Evolutionary conservation across 2,797 vertebrate species (phyloP), one percentile per base, ranked within the genome.

Genomic region (Acomys russatus): DNA sequence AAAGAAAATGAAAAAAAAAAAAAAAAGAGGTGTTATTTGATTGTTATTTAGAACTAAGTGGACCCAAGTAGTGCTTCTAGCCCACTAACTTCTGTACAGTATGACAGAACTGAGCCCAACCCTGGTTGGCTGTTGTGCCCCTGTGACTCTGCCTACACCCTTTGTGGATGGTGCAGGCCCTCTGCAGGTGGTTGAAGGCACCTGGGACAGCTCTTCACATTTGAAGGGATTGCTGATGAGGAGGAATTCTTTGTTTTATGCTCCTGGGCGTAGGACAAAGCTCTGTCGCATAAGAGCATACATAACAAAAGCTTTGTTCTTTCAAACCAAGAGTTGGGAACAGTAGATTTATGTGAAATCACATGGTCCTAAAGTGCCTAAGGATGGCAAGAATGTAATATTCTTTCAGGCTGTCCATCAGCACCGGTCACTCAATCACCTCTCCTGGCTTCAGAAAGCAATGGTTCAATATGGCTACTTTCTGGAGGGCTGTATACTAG

Each of bases 291-390:
- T 77, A 96, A 96, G 51, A 91, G 38, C 54, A 61, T 77, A 79
- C 94, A 83, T 84, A 97, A 94, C 88, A 95, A 92, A 96, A 78
- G 74, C 88, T 94, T 93, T 92, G 93, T 97, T 97, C 96, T 93
- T 94, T 76, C 63, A 85, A 87, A 96, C 79, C 73, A 92, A 94
- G 94, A 95, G 38, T 44, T 44, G 35, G 79, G 93, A 97, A 88
- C 49, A 63, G 86, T 73, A 56, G 86, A 88, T 80, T 93, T 96
- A 71, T 73, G 88, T 83, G 86, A 94, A 96, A 92, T 89, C 49
- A 61, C 89, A 92, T 77, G 66, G 71, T 96, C 79, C 91, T 87
- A 38, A 92, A 96, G 71, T 38, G 49, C 44, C 30, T 84, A 73
- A 84, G 76, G 91, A 94, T 78, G 71, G 96, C 95, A 96, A 94